Base-by-base conservation (phyloP, 37 sponge, comb jelly and placozoan species). In the Agelas oroides region DNA sequence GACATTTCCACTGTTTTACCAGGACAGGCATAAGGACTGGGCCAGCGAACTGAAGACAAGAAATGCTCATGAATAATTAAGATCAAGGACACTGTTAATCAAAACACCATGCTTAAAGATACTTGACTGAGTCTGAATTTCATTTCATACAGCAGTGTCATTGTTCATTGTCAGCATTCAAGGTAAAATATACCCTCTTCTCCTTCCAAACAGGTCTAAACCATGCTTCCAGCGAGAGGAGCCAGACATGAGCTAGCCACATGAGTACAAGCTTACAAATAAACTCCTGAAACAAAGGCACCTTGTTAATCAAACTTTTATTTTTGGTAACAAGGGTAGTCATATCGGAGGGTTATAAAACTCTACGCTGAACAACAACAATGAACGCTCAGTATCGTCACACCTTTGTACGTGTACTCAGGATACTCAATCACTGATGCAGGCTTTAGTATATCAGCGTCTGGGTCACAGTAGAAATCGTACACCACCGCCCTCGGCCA, bases 401-500 rank as follows among this genome's bases (percentile, higher is more conserved):
- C 39, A 88, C 92, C 79, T 62, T 59, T 87, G 71, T 82, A 76
- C 56, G 88, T 87, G 41, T 78, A 65, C 15, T 53, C 25, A 15
- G 92, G 92, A 34, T 31, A 81, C 77, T 91, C 92, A 39, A 77
- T 36, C 20, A 73, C 53, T 21, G 64, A 70, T 41, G 15, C 28
- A 11, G 77, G 88, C 18, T 21, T 58, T 16, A 41, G 57, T 23
- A 35, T 56, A 23, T 35, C 78, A 63, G 72, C 83, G 46, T 17
- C 38, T 20, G 59, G 34, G 74, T 86, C 83, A 82, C 92, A 91
- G 63, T 78, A 38, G 70, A 91, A 76, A n/a, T 91, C 92, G 54
- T 71, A 78, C 30, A 86, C 46, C 18, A 91, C 70, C 33, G 83
- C 86, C 39, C 75, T 79, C 38, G 79, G 86, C 66, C 73, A 85